Evolutionary conservation across 2,888 invertebrate genomes (phyloP).

Genomic region (Oxytorus armatus): DNA sequence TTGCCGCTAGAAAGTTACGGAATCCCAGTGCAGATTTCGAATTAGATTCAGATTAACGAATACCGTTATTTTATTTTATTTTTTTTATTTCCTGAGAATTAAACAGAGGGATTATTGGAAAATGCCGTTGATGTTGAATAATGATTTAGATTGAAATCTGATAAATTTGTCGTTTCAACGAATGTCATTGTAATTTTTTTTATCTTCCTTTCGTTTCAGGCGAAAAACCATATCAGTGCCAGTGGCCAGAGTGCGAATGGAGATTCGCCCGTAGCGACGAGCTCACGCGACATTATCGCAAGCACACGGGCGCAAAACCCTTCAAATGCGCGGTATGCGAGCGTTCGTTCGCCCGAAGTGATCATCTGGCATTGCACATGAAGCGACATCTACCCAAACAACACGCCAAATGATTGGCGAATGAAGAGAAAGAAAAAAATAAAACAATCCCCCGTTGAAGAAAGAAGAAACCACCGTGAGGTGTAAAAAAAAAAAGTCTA

Average conservation of each 20-base stretch:
- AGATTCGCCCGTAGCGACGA: slow-evolving; percentile 98
- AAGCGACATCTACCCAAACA: slow-evolving; percentile 97
- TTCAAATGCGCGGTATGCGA: slow-evolving; percentile 98
- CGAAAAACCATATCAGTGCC: slow-evolving; percentile 98
- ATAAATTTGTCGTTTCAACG: no score
- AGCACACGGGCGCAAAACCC: slow-evolving; percentile 98
- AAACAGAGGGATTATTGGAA: no score
- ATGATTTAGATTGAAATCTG: no score
- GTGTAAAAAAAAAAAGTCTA: not conserved
- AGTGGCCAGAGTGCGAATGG: slow-evolving; percentile 99
- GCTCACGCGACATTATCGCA: slow-evolving; percentile 97
- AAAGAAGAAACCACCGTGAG: not conserved
- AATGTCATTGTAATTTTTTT: no score
- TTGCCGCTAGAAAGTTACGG: no score
- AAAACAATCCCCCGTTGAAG: not conserved
- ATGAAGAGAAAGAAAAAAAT: not conserved
- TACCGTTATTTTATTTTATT: no score
- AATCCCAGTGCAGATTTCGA: no score
- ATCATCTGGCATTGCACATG: slow-evolving; percentile 98
- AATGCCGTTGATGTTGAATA: no score
- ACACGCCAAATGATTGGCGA: slow-evolving; percentile 86
- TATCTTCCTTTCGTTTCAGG: slow-evolving; percentile 86
- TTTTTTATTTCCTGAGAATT: no score
- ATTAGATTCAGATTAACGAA: no score
- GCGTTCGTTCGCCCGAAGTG: slow-evolving; percentile 96